These are phyloP conservation scores for Leucania comma DNA, from an alignment of 2,888 invertebrate genomes.

Conservation along the genomic window DNA sequence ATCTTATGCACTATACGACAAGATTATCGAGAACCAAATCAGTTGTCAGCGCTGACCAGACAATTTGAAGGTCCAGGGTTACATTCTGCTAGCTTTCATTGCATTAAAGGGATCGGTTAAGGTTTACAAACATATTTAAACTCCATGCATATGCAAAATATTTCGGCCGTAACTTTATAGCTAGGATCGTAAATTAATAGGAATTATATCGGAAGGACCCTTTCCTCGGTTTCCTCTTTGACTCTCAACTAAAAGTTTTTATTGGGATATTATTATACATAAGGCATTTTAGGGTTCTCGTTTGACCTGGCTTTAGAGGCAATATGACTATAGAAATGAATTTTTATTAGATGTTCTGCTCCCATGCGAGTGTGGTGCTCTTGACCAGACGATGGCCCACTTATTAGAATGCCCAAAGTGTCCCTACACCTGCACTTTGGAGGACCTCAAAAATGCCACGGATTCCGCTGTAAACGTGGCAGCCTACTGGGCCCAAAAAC, in stretches of 20 bases:
- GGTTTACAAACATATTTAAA: constrained; percentile 63
- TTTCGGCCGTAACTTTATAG: constrained; percentile 54
- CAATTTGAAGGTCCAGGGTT: constrained; percentile 39
- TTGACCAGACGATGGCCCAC: no score
- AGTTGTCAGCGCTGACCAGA: constrained; percentile 28
- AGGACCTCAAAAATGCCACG: no score
- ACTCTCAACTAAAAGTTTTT: constrained; percentile 48
- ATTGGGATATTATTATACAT: constrained; percentile 54
- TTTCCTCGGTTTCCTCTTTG: constrained; percentile 38
- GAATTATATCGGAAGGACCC: constrained; percentile 39
- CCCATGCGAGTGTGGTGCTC: no score
- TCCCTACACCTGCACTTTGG: no score
- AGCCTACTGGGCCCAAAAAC: no score
- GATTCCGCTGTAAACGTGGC: no score
- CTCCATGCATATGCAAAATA: constrained; percentile 63
- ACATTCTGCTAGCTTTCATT: constrained; percentile 62
- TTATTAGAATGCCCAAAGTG: no score
- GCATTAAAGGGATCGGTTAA: constrained; percentile 52
- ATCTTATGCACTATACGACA: background rate
- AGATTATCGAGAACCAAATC: constrained; percentile 4
- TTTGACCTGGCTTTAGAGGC: constrained; percentile 33
- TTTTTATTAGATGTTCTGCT: constrained; percentile 12
- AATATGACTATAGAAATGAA: constrained; percentile 1
- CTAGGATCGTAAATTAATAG: constrained; percentile 58
- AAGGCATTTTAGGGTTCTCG: constrained; percentile 26